These are phyloP conservation scores for Drosophila conformis DNA, from an alignment of 2,888 invertebrate species.

Conservation along the genomic window DNA sequence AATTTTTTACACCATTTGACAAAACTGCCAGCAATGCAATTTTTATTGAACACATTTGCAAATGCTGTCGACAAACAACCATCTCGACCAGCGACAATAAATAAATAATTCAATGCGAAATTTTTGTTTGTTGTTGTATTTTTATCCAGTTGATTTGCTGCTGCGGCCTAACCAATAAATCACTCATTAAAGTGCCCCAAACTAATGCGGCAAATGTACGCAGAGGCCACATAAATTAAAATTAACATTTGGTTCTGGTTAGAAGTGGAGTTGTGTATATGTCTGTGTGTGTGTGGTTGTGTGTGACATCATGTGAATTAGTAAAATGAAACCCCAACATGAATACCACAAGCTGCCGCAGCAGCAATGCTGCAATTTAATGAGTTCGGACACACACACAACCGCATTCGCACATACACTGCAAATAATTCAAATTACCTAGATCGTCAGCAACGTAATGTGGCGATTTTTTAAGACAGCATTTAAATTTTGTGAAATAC, in stretches of 20 bases:
- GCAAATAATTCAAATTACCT: neutral
- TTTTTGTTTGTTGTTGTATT: slow-evolving; percentile 28
- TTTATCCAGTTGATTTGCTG: slow-evolving; percentile 44
- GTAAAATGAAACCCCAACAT: slow-evolving; percentile 75
- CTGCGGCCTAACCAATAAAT: slow-evolving; percentile 71
- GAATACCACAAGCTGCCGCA: slow-evolving; percentile 73
- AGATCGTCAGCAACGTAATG: neutral
- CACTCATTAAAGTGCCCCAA: slow-evolving; percentile 76
- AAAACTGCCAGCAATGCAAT: slow-evolving; percentile 38
- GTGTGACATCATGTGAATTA: slow-evolving; percentile 70
- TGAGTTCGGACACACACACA: slow-evolving; percentile 48
- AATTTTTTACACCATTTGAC: slow-evolving; percentile 45
- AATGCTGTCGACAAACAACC: slow-evolving; percentile 29
- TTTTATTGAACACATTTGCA: slow-evolving; percentile 56
- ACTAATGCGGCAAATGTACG: slow-evolving; percentile 76
- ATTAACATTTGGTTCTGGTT: slow-evolving; percentile 67
- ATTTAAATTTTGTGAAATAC: neutral
- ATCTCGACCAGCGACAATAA: slow-evolving; percentile 48
- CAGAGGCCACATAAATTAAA: slow-evolving; percentile 77
- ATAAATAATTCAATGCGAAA: slow-evolving; percentile 71
- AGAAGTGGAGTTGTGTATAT: slow-evolving; percentile 13
- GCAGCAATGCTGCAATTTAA: slow-evolving; percentile 65
- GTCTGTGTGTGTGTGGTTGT: slow-evolving; percentile 4
- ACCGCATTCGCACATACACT: slow-evolving; percentile 16
- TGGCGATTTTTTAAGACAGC: neutral